These are phyloP conservation scores for Rhegmatorhina hoffmannsi DNA, from an alignment of 2,113 vertebrate species.

Conservation along the genomic window DNA sequence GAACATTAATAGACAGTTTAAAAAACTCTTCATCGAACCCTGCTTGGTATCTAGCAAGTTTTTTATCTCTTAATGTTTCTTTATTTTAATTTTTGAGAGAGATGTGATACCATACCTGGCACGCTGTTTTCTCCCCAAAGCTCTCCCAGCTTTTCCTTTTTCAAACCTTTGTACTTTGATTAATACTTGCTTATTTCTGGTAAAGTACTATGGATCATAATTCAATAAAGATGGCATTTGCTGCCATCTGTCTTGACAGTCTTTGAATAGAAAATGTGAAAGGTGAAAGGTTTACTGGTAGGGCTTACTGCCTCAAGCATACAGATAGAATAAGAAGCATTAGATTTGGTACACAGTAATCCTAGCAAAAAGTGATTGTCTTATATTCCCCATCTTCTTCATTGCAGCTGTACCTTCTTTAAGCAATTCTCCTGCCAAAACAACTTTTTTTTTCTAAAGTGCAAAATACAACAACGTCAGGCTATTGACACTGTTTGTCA, in stretches of 20 bases:
- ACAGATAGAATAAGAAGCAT: slow-evolving; percentile 20
- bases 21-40: neutral
- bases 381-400: neutral
- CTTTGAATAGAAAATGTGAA: slow-evolving; percentile 67
- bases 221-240: slow-evolving; percentile 73
- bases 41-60: neutral
- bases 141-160: neutral
- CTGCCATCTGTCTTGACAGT: slow-evolving; percentile 61
- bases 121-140: neutral
- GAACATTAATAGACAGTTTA: neutral
- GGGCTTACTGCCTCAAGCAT: slow-evolving; percentile 48
- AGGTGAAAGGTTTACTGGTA: slow-evolving; percentile 61
- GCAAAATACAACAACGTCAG: neutral
- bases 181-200: slow-evolving; percentile 69
- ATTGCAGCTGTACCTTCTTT: neutral
- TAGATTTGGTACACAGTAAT: slow-evolving; percentile 6
- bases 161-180: slow-evolving; percentile 65
- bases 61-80: neutral
- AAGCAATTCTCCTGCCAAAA: slow-evolving; percentile 10
- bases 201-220: slow-evolving; percentile 63
- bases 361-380: neutral
- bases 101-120: neutral
- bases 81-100: neutral
- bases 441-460: slow-evolving; percentile 24
- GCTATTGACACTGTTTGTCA: slow-evolving; percentile 12